Conservation (phyloP, 2,888 invertebrate species). For the Meteorus colon region DNA sequence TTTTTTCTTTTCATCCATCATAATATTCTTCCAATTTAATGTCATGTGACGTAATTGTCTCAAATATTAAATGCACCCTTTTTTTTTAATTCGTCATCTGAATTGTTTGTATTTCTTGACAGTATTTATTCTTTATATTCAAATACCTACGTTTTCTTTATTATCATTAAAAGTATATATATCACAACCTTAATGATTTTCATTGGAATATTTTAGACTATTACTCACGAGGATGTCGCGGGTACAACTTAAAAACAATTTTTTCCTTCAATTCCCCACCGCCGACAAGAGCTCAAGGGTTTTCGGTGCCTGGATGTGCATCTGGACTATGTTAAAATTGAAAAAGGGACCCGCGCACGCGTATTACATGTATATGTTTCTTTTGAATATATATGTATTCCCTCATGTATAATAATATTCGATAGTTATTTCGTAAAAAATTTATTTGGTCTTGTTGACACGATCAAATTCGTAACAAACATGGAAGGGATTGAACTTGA, state of each 20-base stretch:
- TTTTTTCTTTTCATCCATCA: neutral
- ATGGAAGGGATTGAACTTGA: no score
- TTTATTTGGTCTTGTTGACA: neutral
- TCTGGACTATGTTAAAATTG: constrained; percentile 65
- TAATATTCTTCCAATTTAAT: constrained; percentile 3
- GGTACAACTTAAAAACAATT: constrained; percentile 36
- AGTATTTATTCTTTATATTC: neutral
- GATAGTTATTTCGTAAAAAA: neutral
- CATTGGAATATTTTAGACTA: no score
- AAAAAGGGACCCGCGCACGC: constrained; percentile 39
- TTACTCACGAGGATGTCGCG: neutral
- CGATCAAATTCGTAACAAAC: no score
- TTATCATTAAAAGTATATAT: neutral
- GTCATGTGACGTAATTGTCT: constrained; percentile 47
- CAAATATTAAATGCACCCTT: neutral
- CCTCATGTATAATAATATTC: constrained; percentile 45
- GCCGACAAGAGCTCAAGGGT: constrained; percentile 58
- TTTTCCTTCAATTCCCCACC: constrained; percentile 50
- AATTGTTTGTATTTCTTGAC: neutral
- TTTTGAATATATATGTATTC: constrained; percentile 20
- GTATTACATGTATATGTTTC: constrained; percentile 6
- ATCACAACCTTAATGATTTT: no score
- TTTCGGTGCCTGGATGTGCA: constrained; percentile 59
- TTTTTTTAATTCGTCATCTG: constrained; percentile 7
- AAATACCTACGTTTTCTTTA: neutral